phyloP scores from a whole-genome alignment of 2,113 vertebrate genomes.

The Pelusios castaneus region DNA sequence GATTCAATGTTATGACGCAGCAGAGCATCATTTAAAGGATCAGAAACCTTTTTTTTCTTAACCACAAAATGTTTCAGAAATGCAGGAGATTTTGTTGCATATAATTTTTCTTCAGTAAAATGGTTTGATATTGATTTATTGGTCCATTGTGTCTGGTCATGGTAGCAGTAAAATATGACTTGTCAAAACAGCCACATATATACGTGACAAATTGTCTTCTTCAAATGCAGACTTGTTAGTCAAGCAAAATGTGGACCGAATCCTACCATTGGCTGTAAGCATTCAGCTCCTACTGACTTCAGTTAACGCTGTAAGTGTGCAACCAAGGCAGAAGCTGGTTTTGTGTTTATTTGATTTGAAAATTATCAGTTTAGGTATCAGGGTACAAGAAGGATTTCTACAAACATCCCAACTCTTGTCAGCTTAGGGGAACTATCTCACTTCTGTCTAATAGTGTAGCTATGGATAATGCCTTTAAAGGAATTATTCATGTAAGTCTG shows the following conservation, averaged over 20 bases:
- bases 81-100: neutral
- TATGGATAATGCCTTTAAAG: neutral
- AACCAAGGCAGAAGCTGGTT: neutral
- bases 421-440: neutral
- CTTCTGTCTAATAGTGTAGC: neutral
- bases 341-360: neutral
- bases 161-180: neutral
- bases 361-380: neutral
- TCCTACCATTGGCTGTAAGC: neutral
- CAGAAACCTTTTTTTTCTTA: neutral
- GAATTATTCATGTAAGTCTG: neutral
- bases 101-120: neutral
- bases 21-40: slow-evolving; percentile 43
- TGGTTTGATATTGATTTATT: neutral
- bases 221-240: neutral
- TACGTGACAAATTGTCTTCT: neutral
- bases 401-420: neutral
- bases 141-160: neutral
- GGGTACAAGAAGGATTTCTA: neutral
- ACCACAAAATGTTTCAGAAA: neutral
- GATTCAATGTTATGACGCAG: neutral
- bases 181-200: neutral
- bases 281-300: neutral
- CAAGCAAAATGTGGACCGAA: neutral
- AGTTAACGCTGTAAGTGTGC: neutral